Evolutionary conservation across 2,888 invertebrate genomes (phyloP).

Genomic region (Drosophila nigricruria): DNA sequence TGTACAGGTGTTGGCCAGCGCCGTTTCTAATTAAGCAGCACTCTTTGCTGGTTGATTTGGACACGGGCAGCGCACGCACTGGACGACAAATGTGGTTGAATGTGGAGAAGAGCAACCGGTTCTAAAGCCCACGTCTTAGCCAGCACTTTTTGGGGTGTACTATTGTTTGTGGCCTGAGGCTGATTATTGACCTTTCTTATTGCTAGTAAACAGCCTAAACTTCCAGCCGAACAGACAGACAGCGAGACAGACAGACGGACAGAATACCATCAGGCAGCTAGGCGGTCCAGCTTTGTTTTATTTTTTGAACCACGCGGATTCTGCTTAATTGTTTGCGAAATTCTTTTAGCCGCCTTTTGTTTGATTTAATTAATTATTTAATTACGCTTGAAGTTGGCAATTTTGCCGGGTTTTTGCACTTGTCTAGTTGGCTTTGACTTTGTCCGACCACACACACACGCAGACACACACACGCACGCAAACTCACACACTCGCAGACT

Average conservation of each 20-base stretch:
- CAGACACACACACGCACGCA: conserved; percentile 1
- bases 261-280: neutral
- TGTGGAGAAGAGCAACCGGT: conserved; percentile 47
- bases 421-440: conserved; percentile 38
- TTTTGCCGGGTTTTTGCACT: conserved; percentile 51
- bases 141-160: conserved; percentile 42
- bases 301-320: conserved; percentile 10
- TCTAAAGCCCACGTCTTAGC: conserved; percentile 41
- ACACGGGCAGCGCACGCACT: conserved; percentile 31
- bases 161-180: conserved; percentile 49
- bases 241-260: conserved; percentile 9
- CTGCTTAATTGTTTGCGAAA: conserved; percentile 73
- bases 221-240: neutral
- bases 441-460: conserved; percentile 22
- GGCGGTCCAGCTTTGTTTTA: conserved; percentile 12
- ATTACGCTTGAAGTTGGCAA: conserved; percentile 75
- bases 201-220: conserved; percentile 58
- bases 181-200: conserved; percentile 74
- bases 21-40: conserved; percentile 76
- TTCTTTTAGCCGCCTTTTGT: conserved; percentile 66
- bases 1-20: conserved; percentile 73
- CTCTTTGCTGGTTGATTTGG: conserved; percentile 49
- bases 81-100: conserved; percentile 46
- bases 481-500: conserved; percentile 2
- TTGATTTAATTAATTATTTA: conserved; percentile 80